phyloP scores from a whole-genome alignment of 2,113 vertebrate genomes.

The Brachirus orientalis region DNA sequence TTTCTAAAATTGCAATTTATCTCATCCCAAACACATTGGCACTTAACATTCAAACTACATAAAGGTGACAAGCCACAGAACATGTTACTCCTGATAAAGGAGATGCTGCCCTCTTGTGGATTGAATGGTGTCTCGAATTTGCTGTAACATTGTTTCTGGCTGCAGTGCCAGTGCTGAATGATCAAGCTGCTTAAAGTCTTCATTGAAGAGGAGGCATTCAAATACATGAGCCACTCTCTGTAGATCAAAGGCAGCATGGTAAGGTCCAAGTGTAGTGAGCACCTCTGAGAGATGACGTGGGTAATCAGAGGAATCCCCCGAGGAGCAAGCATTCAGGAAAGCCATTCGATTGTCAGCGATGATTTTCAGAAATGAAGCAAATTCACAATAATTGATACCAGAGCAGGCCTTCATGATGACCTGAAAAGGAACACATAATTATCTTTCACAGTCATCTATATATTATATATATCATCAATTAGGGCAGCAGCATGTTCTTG shows the following conservation, averaged over 20 bases:
- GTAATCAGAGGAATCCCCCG: slow-evolving; percentile 62
- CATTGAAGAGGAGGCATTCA: slow-evolving; percentile 85
- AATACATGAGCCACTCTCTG: slow-evolving; percentile 86
- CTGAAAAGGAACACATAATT: slow-evolving; percentile 63
- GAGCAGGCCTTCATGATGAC: slow-evolving; percentile 95
- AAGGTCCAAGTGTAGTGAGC: slow-evolving; percentile 80
- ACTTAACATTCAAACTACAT: slow-evolving; percentile 53
- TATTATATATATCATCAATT: neutral
- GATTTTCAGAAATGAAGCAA: slow-evolving; percentile 90
- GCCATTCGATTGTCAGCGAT: slow-evolving; percentile 88
- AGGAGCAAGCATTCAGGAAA: slow-evolving; percentile 76
- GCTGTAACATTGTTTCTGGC: slow-evolving; percentile 84
- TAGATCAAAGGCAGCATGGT: slow-evolving; percentile 90
- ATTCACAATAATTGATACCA: slow-evolving; percentile 92
- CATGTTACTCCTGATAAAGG: slow-evolving; percentile 71
- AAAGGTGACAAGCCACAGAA: neutral
- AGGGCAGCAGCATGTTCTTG: neutral
- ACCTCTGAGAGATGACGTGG: slow-evolving; percentile 61
- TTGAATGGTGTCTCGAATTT: slow-evolving; percentile 82
- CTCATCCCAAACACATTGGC: slow-evolving; percentile 25
- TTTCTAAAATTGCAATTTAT: slow-evolving; percentile 6
- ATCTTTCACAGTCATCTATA: neutral
- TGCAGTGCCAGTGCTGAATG: slow-evolving; percentile 65
- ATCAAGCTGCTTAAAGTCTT: slow-evolving; percentile 89
- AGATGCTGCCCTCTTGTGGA: slow-evolving; percentile 78